These are phyloP conservation scores for Misgurnus mizolepis DNA, from an alignment of 2,113 vertebrate genomes.

Conservation along the genomic window DNA sequence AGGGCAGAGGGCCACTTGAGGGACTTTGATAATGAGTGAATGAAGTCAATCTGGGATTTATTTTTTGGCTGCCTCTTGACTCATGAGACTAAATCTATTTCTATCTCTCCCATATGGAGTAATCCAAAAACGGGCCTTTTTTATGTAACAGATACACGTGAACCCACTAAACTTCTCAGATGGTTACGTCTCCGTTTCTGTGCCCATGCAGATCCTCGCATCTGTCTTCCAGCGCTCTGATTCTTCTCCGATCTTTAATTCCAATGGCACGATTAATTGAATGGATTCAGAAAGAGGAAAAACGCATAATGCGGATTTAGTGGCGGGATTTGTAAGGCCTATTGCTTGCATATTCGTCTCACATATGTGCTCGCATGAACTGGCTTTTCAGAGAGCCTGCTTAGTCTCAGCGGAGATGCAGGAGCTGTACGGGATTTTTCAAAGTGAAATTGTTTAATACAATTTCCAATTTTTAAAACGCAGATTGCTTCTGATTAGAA, in stretches of 20 bases:
- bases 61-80: slow-evolving; percentile 9
- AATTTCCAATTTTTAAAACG: slow-evolving; percentile 47
- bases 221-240: slow-evolving; percentile 3
- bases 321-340: slow-evolving; percentile 47
- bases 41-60: slow-evolving; percentile 9
- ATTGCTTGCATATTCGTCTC: slow-evolving; percentile 35
- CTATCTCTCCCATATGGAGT: slow-evolving; percentile 34
- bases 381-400: slow-evolving; percentile 22
- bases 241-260: slow-evolving; percentile 35
- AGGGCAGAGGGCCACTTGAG: slow-evolving; percentile 28
- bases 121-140: slow-evolving; percentile 35
- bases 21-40: slow-evolving; percentile 46
- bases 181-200: slow-evolving; percentile 8
- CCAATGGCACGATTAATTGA: slow-evolving; percentile 38
- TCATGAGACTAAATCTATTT: slow-evolving; percentile 36
- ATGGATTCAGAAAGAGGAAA: slow-evolving; percentile 31
- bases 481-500: slow-evolving; percentile 57
- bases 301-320: slow-evolving; percentile 43
- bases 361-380: slow-evolving; percentile 43
- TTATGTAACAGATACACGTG: slow-evolving; percentile 32
- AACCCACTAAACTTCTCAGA: slow-evolving; percentile 20
- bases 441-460: slow-evolving; percentile 48
- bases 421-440: slow-evolving; percentile 35
- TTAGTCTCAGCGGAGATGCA: slow-evolving; percentile 22
- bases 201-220: not conserved